Percentiles rank a stretch among this genome's conserved stretches.
phyloP scores from a whole-genome alignment of 2,888 invertebrate genomes.

The Dryococelus australis region DNA sequence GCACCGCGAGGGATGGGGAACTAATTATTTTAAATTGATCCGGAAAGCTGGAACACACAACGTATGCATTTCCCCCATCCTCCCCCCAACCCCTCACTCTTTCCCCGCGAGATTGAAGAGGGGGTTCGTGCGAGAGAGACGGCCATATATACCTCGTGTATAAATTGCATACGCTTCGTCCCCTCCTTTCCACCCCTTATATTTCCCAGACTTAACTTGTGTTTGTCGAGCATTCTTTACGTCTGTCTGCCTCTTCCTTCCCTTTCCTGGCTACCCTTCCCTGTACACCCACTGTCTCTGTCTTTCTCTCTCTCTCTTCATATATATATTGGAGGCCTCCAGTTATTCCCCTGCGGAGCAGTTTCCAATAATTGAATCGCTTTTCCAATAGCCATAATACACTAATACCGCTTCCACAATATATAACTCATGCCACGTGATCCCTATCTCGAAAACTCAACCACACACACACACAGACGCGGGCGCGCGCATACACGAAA shows the following conservation, averaged over 20 bases:
- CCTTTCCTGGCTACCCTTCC: neutral
- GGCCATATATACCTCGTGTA: neutral
- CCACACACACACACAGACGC: neutral
- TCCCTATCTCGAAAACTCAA: constrained; percentile 12
- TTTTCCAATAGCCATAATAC: constrained; percentile 62
- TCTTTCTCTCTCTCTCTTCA: neutral
- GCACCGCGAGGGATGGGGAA: neutral
- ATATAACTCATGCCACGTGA: constrained; percentile 19
- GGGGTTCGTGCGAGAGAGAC: neutral
- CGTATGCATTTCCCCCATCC: neutral
- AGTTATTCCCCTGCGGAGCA: constrained; percentile 57
- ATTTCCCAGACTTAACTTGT: constrained; percentile 1
- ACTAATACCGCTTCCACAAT: constrained; percentile 54
- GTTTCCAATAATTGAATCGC: constrained; percentile 63
- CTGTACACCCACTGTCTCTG: neutral
- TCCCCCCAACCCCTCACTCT: too few relatives aligned
- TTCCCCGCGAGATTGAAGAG: neutral
- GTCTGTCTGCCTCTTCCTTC: constrained; percentile 1
- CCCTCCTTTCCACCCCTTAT: neutral
- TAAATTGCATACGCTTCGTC: constrained; percentile 4
- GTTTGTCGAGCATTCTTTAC: constrained; percentile 30
- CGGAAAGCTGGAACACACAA: constrained; percentile 11
- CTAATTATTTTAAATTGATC: constrained; percentile 16
- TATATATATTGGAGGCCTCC: constrained; percentile 24
- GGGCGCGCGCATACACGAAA: neutral